Base-by-base conservation (phyloP, 2,113 vertebrate species). In the Procavia capensis region DNA sequence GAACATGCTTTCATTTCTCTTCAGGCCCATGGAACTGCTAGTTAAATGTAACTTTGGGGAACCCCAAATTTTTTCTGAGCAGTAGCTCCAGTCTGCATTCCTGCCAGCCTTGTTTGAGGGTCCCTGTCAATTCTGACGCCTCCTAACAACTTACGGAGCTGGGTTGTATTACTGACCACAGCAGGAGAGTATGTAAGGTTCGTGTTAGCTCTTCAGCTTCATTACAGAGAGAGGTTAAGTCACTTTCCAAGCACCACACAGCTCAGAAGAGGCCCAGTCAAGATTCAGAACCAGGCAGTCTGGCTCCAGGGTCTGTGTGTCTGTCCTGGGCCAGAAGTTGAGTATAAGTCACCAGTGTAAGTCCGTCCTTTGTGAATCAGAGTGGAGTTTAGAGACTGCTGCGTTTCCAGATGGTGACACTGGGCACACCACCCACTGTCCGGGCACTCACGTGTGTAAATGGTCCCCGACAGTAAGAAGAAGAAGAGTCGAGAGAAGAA, bases 401-500 rank as follows among this genome's bases (percentile, higher is more conserved):
- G 10, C 83, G 36, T 19, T 76, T 88, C 25, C 17, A 80, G 81
- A 80, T 57, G 41, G 9, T 80, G 50, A 63, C 41, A 57, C 11
- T 88, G 86, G 80, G 45, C 10, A 63, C 47, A 43, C 3, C 76
- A 47, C 10, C 87, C 50, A 88, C 0, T 83, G 36, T 88, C 57
- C 50, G 10, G 88, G 75, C 91, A 83, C 45, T 85, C 39, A 88
- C 68, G 27, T 63, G 11, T 76, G 27, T 79, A 83, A 92, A 86
- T 83, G 78, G 78, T 19, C 50, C 95, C 20, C 0, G 78, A 13
- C 74, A 97, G 88, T 96, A 99, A 99, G 91, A 99, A 99, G 98
- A 99, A 99, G 83, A 99, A 99, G 91, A 99, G 98, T 85, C 97
- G 99, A 96, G 99, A 99, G 63, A 99, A 99, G 96, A 99, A 99